These are phyloP conservation scores for Colletes gigas DNA, from an alignment of 1,140 invertebrate species.

Conservation along the genomic window DNA sequence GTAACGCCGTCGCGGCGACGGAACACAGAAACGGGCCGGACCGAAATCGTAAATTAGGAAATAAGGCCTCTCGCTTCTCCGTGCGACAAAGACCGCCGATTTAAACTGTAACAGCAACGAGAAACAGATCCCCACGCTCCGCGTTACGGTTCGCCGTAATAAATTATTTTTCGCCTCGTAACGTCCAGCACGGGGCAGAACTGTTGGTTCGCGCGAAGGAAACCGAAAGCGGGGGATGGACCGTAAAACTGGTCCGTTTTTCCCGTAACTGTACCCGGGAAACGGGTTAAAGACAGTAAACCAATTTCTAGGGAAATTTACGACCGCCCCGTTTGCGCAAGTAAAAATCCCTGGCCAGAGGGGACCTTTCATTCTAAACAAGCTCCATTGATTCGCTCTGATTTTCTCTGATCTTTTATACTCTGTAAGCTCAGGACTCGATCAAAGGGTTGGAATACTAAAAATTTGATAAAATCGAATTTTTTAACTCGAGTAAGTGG, in stretches of 20 bases:
- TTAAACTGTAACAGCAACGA: constrained; percentile 76
- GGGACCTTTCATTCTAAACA: not conserved
- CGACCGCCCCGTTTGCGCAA: constrained; percentile 66
- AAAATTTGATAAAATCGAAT: too few relatives aligned
- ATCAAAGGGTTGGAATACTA: too few relatives aligned
- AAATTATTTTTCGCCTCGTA: constrained; percentile 70
- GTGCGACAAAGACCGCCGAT: constrained; percentile 65
- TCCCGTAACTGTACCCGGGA: constrained; percentile 60
- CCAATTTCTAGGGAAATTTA: constrained; percentile 70
- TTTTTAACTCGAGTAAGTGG: too few relatives aligned
- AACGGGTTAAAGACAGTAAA: constrained; percentile 72
- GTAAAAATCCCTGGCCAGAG: constrained; percentile 47
- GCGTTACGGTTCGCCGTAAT: constrained; percentile 65
- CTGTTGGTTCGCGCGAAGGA: too few relatives aligned
- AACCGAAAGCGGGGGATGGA: constrained; percentile 5
- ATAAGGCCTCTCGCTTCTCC: constrained; percentile 31
- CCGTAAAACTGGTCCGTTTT: constrained; percentile 66
- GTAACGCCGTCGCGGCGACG: constrained; percentile 56
- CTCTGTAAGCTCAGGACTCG: not conserved
- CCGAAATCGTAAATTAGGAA: constrained; percentile 72
- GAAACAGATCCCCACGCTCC: constrained; percentile 60
- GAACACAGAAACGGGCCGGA: constrained; percentile 37
- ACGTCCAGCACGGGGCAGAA: not conserved
- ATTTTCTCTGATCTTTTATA: not conserved
- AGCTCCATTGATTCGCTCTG: not conserved